These are phyloP conservation scores for Upupa epops DNA, from an alignment of 2,113 vertebrate species.

Conservation along the genomic window DNA sequence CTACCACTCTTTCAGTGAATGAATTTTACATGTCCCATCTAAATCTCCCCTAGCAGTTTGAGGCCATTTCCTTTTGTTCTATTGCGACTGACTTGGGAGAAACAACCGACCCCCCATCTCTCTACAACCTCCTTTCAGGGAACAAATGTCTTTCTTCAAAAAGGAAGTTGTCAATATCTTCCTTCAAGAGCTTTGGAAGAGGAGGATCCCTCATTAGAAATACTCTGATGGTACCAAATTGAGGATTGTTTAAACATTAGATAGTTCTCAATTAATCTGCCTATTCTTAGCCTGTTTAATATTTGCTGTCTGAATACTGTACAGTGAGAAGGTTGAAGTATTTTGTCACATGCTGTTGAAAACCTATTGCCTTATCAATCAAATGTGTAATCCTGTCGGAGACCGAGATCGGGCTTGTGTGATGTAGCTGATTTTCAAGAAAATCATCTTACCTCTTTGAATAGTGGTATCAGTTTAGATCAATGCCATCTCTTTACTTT, in stretches of 20 bases:
- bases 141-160: too few relatives aligned
- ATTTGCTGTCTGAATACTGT: conserved; percentile 13
- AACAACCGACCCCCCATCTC: too few relatives aligned
- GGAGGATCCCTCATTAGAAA: neutral
- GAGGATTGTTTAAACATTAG: neutral
- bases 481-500: conserved; percentile 37
- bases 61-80: too few relatives aligned
- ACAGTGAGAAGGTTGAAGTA: conserved; percentile 30
- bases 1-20: too few relatives aligned
- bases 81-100: too few relatives aligned
- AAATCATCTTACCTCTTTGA: conserved; percentile 21
- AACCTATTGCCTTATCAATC: conserved; percentile 67
- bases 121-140: too few relatives aligned
- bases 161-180: neutral
- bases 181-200: neutral
- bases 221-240: neutral
- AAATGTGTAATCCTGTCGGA: conserved; percentile 46
- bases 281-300: conserved; percentile 13
- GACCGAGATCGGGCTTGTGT: conserved; percentile 22
- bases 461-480: conserved; percentile 43
- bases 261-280: conserved; percentile 14
- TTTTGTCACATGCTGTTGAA: conserved; percentile 63
- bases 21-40: too few relatives aligned
- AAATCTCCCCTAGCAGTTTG: too few relatives aligned
- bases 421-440: conserved; percentile 35